Percentiles rank a stretch among this genome's conserved stretches.
Conservation (phyloP, 2,797 vertebrate genomes). For the Ceryle rudis region DNA sequence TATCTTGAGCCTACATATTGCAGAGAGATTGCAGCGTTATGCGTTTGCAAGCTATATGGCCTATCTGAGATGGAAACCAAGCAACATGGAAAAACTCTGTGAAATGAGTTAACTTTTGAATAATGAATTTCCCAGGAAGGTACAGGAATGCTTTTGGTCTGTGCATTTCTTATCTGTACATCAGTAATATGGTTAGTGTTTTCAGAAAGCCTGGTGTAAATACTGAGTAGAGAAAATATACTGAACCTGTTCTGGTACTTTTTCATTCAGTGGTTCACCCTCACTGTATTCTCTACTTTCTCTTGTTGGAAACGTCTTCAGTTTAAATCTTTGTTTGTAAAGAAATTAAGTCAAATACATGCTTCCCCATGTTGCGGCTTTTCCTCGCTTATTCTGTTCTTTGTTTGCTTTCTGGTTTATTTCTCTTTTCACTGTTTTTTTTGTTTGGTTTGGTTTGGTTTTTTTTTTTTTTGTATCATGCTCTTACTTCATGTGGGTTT, state of each 20-base stretch:
- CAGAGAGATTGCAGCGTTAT: background rate
- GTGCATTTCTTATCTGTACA: background rate
- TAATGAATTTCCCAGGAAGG: constrained; percentile 23
- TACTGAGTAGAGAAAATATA: background rate
- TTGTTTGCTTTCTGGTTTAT: background rate
- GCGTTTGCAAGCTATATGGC: background rate
- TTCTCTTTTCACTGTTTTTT: background rate
- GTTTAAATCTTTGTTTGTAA: background rate
- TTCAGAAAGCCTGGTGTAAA: background rate
- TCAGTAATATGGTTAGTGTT: background rate
- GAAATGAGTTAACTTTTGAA: background rate
- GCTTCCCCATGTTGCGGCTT: background rate
- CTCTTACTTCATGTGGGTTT: background rate
- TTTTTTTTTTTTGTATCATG: background rate
- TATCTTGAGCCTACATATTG: background rate
- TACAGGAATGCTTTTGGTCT: background rate
- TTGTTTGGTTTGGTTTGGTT: too few relatives aligned
- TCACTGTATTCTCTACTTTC: background rate
- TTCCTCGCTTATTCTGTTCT: background rate
- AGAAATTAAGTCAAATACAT: background rate
- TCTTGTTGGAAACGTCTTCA: background rate
- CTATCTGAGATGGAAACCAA: background rate
- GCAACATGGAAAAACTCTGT: background rate
- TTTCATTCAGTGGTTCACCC: background rate
- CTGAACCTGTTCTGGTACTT: background rate